phyloP scores from a whole-genome alignment of 1,140 invertebrate genomes.

The Hycleus cichorii region DNA sequence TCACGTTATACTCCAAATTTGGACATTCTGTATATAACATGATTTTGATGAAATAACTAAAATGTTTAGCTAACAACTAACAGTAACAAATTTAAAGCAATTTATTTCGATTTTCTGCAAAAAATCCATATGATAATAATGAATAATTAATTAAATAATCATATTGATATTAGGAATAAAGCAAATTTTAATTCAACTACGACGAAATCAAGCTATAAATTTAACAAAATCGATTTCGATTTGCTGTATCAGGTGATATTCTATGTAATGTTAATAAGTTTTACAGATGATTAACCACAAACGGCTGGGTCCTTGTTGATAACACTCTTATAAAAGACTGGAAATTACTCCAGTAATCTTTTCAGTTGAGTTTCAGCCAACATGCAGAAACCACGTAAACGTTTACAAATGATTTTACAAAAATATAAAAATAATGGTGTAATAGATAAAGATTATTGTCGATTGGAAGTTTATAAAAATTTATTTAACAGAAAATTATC shows the following conservation, averaged over 20 bases:
- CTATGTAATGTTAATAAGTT: neutral
- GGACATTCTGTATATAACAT: no score
- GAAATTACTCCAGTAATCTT: neutral
- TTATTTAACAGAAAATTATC: neutral
- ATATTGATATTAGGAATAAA: no score
- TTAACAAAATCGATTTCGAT: no score
- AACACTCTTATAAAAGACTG: neutral
- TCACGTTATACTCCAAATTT: no score
- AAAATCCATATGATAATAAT: no score
- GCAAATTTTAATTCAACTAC: no score
- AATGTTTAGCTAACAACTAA: no score
- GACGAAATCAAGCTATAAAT: no score
- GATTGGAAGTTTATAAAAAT: neutral
- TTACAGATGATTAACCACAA: neutral
- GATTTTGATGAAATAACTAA: no score
- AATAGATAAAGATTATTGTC: neutral
- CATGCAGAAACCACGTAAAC: neutral
- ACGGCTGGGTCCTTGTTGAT: neutral
- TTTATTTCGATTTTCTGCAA: no score
- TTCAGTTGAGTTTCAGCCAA: neutral
- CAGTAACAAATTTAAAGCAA: no score
- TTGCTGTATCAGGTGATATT: neutral
- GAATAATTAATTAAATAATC: no score
- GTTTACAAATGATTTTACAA: neutral
- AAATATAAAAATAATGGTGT: neutral